phyloP scores from a whole-genome alignment of 1,140 invertebrate genomes.

The Notospermus geniculatus region DNA sequence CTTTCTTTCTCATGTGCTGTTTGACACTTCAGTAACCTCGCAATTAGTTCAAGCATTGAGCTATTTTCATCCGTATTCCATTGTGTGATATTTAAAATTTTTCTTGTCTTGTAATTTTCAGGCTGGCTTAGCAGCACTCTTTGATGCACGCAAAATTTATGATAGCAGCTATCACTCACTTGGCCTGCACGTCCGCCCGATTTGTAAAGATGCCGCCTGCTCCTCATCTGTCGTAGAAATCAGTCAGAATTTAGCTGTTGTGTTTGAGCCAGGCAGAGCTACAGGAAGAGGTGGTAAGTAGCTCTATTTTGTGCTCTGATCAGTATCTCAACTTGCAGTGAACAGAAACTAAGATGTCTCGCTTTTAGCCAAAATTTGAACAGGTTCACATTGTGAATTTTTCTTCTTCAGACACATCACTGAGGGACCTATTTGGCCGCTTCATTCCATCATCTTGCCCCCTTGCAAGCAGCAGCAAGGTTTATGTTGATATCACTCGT shows the following conservation, averaged over 20 bases:
- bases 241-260: constrained; percentile 78
- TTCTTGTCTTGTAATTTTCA: constrained; percentile 58
- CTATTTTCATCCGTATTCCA: no score
- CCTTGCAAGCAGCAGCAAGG: constrained; percentile 70
- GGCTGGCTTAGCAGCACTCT: constrained; percentile 77
- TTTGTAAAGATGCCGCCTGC: constrained; percentile 70
- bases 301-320: no score
- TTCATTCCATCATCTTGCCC: constrained; percentile 76
- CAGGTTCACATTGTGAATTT: constrained; percentile 11
- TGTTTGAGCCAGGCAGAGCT: constrained; percentile 67
- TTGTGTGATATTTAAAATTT: constrained; percentile 58
- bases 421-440: constrained; percentile 81
- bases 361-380: no score
- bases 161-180: constrained; percentile 92
- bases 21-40: no score
- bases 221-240: constrained; percentile 69
- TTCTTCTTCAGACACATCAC: constrained; percentile 70
- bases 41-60: no score
- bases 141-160: constrained; percentile 89
- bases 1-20: no score
- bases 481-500: constrained; percentile 79
- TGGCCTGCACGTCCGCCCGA: constrained; percentile 77
- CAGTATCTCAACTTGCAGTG: no score
- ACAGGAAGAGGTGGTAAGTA: constrained; percentile 24
- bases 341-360: background rate